Evolutionary conservation across 2,888 invertebrate genomes (phyloP).

Genomic region (Dichetophora obliterata): DNA sequence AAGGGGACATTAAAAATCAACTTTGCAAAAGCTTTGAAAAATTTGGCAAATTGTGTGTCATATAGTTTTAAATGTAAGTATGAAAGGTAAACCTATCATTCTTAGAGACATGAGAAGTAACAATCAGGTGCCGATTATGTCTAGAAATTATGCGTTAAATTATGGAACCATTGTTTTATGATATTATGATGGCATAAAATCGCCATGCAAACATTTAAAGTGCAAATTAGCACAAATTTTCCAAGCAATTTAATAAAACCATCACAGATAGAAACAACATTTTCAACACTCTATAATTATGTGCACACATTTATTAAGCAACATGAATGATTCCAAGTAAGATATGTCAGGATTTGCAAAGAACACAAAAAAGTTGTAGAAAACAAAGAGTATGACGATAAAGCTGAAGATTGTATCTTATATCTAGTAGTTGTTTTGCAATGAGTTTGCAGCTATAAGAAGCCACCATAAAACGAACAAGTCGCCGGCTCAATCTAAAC

Average conservation of each 20-base stretch:
- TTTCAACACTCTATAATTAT: conserved; percentile 52
- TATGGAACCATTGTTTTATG: not conserved
- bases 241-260: conserved; percentile 59
- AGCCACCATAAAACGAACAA: no score
- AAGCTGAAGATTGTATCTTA: not conserved
- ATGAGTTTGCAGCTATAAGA: no score
- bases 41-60: no score
- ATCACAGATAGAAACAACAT: conserved; percentile 30
- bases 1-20: no score
- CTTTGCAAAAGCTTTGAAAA: no score
- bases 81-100: no score
- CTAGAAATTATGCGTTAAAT: not conserved
- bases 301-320: conserved; percentile 48
- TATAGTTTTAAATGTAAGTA: no score
- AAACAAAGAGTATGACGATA: no score
- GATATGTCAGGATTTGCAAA: no score
- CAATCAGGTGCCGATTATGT: not conserved
- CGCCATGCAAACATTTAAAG: not conserved
- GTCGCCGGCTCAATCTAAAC: not conserved
- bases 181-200: not conserved
- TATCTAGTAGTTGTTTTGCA: no score
- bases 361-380: not conserved
- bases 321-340: not conserved
- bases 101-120: no score
- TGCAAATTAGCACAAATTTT: conserved; percentile 51